Percentiles rank a stretch among this genome's conserved stretches.
phyloP scores from a whole-genome alignment of 2,797 vertebrate genomes.

The Zenarchopterus dispar region DNA sequence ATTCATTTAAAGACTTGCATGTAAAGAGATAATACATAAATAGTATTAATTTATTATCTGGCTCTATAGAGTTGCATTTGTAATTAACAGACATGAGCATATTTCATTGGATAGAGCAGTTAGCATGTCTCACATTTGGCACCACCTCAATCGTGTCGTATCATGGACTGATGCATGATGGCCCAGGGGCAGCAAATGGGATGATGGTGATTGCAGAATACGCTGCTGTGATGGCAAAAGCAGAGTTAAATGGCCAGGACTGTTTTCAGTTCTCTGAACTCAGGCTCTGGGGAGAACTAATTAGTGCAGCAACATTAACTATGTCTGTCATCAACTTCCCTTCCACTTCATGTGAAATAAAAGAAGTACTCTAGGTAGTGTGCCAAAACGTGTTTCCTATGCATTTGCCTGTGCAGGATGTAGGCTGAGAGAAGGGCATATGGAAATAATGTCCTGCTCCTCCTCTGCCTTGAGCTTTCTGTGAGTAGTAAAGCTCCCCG shows the following conservation, averaged over 20 bases:
- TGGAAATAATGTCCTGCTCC: conserved; percentile 40
- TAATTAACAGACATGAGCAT: neutral
- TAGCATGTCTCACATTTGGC: conserved; percentile 26
- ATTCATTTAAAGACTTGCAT: no score
- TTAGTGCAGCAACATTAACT: conserved; percentile 69
- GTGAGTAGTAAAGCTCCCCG: conserved; percentile 9
- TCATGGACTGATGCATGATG: conserved; percentile 37
- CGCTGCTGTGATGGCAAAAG: conserved; percentile 39
- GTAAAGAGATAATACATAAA: neutral
- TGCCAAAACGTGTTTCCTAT: conserved; percentile 28
- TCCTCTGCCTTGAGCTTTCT: conserved; percentile 8
- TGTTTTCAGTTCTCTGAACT: conserved; percentile 58
- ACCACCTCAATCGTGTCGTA: conserved; percentile 14
- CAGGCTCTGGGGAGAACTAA: conserved; percentile 45
- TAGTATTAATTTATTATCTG: neutral
- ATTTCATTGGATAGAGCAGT: conserved; percentile 21
- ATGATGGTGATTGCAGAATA: conserved; percentile 30
- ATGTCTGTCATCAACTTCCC: conserved; percentile 41
- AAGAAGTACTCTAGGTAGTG: conserved; percentile 36
- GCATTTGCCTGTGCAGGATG: conserved; percentile 23
- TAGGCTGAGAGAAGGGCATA: conserved; percentile 10
- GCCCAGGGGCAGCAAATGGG: conserved; percentile 33
- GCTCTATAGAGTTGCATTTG: conserved; percentile 4
- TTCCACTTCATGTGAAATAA: conserved; percentile 38
- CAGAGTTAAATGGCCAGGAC: conserved; percentile 45